Conservation (phyloP, 2,888 invertebrate species). For the Ichneumoninae sp. region DNA sequence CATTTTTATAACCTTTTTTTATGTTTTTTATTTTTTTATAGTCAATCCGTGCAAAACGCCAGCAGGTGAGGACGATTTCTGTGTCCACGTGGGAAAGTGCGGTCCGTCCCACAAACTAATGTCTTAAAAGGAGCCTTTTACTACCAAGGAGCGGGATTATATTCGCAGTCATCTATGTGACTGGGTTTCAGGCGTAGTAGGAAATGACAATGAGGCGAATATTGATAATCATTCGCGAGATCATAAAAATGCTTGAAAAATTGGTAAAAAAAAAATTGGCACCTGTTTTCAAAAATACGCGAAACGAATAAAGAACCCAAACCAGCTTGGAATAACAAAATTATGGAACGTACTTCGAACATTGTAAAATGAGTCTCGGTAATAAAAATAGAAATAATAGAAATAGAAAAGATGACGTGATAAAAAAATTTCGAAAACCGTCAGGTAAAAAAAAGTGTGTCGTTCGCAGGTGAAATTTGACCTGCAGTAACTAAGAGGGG, state of each 20-base stretch:
- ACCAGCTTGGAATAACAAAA: too few species aligned
- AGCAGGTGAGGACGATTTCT: neutral
- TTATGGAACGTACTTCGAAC: too few species aligned
- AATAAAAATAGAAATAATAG: too few species aligned
- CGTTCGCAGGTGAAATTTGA: too few species aligned
- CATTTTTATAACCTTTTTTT: neutral
- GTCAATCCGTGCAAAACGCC: neutral
- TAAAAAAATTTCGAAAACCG: too few species aligned
- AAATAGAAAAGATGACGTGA: too few species aligned
- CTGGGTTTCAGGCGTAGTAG: neutral
- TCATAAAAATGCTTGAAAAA: neutral
- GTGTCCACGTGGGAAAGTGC: neutral
- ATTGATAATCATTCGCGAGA: neutral
- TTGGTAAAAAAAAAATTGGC: neutral
- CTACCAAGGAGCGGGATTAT: neutral
- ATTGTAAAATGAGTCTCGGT: too few species aligned
- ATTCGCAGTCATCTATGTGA: neutral
- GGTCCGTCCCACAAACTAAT: neutral
- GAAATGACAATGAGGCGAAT: neutral
- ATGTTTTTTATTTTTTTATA: conserved; percentile 1
- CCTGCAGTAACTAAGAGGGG: neutral
- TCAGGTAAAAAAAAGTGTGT: too few species aligned
- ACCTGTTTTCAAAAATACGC: too few species aligned
- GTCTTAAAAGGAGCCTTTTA: neutral
- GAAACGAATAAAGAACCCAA: too few species aligned